Evolutionary conservation across 2,888 invertebrate species (phyloP), one percentile per base, ranked within the genome.

Genomic region (Mamestra brassicae): DNA sequence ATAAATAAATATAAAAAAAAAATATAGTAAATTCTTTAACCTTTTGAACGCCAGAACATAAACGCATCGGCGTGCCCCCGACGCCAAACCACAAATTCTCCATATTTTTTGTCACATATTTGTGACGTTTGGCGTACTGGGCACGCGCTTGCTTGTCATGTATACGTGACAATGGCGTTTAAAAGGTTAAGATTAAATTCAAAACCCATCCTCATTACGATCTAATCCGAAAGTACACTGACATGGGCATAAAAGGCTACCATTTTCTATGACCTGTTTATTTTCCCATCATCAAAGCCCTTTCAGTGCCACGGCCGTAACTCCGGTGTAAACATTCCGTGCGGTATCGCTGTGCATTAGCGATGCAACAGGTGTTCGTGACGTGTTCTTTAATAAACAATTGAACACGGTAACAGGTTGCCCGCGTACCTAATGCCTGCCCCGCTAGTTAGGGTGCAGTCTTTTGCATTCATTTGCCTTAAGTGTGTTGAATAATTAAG

Each of bases 291-390:
- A 45, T 52, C 42, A 36, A 10, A 63, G 58, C 42, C 66, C 58
- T 71, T 83, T 70, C 65, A 78, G 13, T 57, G n/a, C n/a, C 45
- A n/a, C 42, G 52, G 36, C 47, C 47, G 57, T 45, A 58, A 83
- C 62, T 45, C 62, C 54, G 50, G 42, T 74, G 82, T 68, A 60
- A 85, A 75, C 71, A 71, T 62, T 65, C 38, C 54, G 70, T 68
- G 81, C 62, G 62, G 69, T 52, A 68, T 62, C 71, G 72, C 65
- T 54, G 50, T 77, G 76, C 85, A 84, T 86, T 84, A 84, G 38
- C 62, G 17, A 60, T 15, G 87, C 85, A 85, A 85, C 85, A 85
- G 87, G 83, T 85, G 69, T 70, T 67, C 64, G 47, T 85, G 67
- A 78, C 72, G 74, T 72, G 67, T 50, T 64, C 71, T 74, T 85